Base-by-base conservation (phyloP, 1,140 invertebrate genomes). In the Micrasema minimum region DNA sequence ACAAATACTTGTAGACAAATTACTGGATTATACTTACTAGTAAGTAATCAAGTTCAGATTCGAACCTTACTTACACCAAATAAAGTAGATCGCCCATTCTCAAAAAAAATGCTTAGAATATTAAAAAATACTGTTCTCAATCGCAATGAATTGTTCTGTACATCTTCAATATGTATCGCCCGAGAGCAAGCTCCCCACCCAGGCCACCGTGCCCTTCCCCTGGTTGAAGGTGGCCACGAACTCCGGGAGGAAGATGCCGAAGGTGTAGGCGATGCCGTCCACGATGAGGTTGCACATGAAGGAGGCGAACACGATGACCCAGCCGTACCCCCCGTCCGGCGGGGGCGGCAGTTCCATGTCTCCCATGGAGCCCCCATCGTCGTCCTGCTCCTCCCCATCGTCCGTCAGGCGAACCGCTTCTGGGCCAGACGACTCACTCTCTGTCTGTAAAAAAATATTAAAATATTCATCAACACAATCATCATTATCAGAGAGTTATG, bases 281-380 rank as follows among this genome's bases (percentile, higher is more conserved):
- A 98, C 95, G 72, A 99, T 94, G 85, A 99, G 91, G 88, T 99
- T 99, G 81, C 96, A 97, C 88, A 98, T 91, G 82, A 99, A 99
- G 7, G 94, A 96, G 48, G 95, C 96, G 76, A 97, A 90, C 26
- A 98, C 96, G 71, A 99, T 92, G 80, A 96, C 91, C 95, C 96
- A 97, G 26, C 95, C 96, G 83, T 94, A 96, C 20, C 93, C 93
- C 41, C 92, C 93, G 78, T 94, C 93, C 7, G 93, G 92, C 11
- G 93, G 92, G 53, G 92, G 91, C 14, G 93, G 92, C 53, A 94
- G 86, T 72, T 92, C 91, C 69, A 89, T 88, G 77, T 92, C 92
- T 77, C 90, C 89, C 81, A 88, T 91, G 66, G 90, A 88, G n/a
- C 86, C 88, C 72, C 92, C 92, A 68, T 93, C 91, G 12, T 88